A percentile compares a stretch with the other conserved stretches of the same genome.
These are phyloP conservation scores for Ctenopoma multispine DNA, from an alignment of 2,797 vertebrate species.

Conservation along the genomic window DNA sequence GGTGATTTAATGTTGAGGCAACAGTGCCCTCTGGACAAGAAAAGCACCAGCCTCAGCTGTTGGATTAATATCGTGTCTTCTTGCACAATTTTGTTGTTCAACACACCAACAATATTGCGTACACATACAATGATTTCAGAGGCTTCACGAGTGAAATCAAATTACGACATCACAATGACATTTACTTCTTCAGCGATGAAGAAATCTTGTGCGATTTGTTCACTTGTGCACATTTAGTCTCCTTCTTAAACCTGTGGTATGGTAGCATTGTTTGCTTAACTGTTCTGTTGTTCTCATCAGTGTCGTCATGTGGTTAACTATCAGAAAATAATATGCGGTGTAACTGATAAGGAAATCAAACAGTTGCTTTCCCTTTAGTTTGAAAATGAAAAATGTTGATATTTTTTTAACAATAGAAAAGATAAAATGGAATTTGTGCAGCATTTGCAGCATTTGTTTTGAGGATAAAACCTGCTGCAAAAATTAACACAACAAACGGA, in stretches of 20 bases:
- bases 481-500: slow-evolving; percentile 68
- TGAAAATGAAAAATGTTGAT: neutral
- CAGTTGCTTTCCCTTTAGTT: neutral
- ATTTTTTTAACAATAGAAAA: slow-evolving; percentile 27
- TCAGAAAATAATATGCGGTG: no score
- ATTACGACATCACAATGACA: neutral
- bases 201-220: neutral
- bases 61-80: slow-evolving; percentile 21
- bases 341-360: neutral
- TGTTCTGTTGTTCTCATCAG: no score
- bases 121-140: neutral
- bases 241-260: neutral
- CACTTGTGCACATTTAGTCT: neutral
- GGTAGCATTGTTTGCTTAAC: neutral
- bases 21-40: slow-evolving; percentile 62
- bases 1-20: slow-evolving; percentile 48
- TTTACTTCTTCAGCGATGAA: no score
- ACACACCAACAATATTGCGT: neutral
- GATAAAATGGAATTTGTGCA: slow-evolving; percentile 49
- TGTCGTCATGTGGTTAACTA: neutral
- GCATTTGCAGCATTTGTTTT: slow-evolving; percentile 35
- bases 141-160: neutral
- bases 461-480: slow-evolving; percentile 41
- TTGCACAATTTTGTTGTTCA: slow-evolving; percentile 7
- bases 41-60: slow-evolving; percentile 13